phyloP scores from a whole-genome alignment of 2,113 vertebrate genomes.

The Rousettus leschenaultii region DNA sequence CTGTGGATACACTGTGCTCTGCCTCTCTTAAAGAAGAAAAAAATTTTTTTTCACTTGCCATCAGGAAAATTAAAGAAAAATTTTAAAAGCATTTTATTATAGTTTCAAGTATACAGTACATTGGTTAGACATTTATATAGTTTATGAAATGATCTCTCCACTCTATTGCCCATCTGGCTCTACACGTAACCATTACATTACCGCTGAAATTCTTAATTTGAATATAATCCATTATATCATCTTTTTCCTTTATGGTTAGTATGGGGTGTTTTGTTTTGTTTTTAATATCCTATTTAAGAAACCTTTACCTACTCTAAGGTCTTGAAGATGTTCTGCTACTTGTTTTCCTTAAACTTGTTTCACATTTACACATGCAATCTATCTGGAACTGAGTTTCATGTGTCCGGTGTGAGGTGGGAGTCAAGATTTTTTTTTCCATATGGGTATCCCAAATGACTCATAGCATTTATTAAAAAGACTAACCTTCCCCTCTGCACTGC shows the following conservation, averaged over 20 bases:
- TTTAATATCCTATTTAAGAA: not conserved
- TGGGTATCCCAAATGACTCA: not conserved
- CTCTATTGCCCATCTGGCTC: too few relatives aligned
- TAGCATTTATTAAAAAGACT: not conserved
- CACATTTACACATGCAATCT: not conserved
- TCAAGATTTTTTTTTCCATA: not conserved
- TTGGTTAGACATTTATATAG: too few relatives aligned
- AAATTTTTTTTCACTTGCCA: not conserved
- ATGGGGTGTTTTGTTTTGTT: not conserved
- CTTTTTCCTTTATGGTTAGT: not conserved
- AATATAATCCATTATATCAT: not conserved
- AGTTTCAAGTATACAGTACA: too few relatives aligned
- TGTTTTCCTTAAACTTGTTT: not conserved
- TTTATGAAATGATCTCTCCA: too few relatives aligned
- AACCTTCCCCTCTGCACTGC: not conserved
- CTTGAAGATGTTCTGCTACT: not conserved
- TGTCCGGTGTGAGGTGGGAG: not conserved
- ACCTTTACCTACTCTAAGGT: not conserved
- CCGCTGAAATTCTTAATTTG: not conserved
- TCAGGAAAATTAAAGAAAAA: too few relatives aligned
- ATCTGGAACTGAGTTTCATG: not conserved
- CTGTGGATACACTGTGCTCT: not conserved
- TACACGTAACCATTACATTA: too few relatives aligned
- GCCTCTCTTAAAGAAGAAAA: not conserved
- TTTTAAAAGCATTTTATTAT: too few relatives aligned